Conservation (phyloP, 2,888 invertebrate genomes). For the Polydrusus cervinus region DNA sequence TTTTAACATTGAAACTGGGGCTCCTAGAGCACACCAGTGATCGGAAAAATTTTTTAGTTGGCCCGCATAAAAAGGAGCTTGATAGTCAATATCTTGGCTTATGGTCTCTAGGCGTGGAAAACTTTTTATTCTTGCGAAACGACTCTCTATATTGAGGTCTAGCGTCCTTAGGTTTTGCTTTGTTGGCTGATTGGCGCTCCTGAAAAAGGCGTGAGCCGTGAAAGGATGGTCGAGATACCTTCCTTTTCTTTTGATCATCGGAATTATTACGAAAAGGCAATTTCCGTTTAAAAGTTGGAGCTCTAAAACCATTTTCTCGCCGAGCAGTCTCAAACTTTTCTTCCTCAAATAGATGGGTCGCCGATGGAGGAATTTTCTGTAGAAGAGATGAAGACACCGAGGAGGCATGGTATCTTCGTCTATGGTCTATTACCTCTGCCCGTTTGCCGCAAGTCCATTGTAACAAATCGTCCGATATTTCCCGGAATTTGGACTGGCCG, state of each 20-base stretch:
- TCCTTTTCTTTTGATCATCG: conserved; percentile 8
- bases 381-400: conserved; percentile 13
- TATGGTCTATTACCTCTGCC: conserved; percentile 17
- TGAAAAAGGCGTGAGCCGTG: conserved; percentile 7
- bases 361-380: conserved; percentile 20
- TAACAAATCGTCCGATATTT: conserved; percentile 18
- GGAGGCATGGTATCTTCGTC: conserved; percentile 16
- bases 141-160: conserved; percentile 8
- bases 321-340: conserved; percentile 20
- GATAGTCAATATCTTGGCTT: conserved; percentile 15
- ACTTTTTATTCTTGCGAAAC: not conserved
- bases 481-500: conserved; percentile 10
- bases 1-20: not conserved
- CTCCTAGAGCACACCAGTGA: conserved; percentile 3
- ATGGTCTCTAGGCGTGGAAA: not conserved
- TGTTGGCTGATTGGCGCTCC: not conserved
- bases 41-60: not conserved
- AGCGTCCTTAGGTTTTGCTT: not conserved
- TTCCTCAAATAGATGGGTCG: conserved; percentile 29
- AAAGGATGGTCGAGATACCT: conserved; percentile 1
- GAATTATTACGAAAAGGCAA: conserved; percentile 1
- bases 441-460: conserved; percentile 14
- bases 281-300: conserved; percentile 14
- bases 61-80: conserved; percentile 9
- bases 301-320: conserved; percentile 21